These are phyloP conservation scores for Fregetta grallaria DNA, from an alignment of 2,113 vertebrate genomes.

Conservation along the genomic window DNA sequence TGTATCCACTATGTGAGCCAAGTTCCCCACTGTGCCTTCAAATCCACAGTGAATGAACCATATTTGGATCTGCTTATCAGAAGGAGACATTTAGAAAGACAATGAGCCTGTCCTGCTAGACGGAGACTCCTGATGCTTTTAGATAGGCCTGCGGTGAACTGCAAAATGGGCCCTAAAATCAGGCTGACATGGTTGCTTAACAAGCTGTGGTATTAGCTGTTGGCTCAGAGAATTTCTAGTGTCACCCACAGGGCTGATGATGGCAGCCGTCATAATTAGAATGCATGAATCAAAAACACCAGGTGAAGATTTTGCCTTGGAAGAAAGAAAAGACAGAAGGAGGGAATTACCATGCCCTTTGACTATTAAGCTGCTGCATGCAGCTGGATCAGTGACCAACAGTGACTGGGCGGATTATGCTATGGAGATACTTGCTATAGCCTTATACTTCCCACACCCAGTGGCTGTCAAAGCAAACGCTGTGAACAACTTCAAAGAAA, in stretches of 20 bases:
- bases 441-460: slow-evolving; percentile 62
- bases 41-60: slow-evolving; percentile 81
- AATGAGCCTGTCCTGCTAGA: slow-evolving; percentile 78
- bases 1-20: slow-evolving; percentile 73
- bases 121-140: slow-evolving; percentile 77
- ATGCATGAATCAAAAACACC: slow-evolving; percentile 80
- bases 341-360: slow-evolving; percentile 81
- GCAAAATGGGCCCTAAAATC: slow-evolving; percentile 82
- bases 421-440: slow-evolving; percentile 39
- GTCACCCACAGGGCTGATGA: slow-evolving; percentile 80
- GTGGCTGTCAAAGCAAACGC: slow-evolving; percentile 56
- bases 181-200: slow-evolving; percentile 83
- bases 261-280: slow-evolving; percentile 82
- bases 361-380: slow-evolving; percentile 75
- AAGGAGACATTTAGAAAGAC: slow-evolving; percentile 84
- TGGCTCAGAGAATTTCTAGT: slow-evolving; percentile 69
- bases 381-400: slow-evolving; percentile 72
- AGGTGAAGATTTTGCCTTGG: slow-evolving; percentile 78
- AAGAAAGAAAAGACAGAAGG: slow-evolving; percentile 79
- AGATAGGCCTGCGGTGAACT: slow-evolving; percentile 78
- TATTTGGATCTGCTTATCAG: slow-evolving; percentile 81
- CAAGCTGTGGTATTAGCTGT: slow-evolving; percentile 75
- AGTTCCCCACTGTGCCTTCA: slow-evolving; percentile 80
- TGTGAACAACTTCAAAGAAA: slow-evolving; percentile 66
- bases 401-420: slow-evolving; percentile 65